Base-by-base conservation (phyloP, 2,888 invertebrate species). In the Aleiodes testaceus region DNA sequence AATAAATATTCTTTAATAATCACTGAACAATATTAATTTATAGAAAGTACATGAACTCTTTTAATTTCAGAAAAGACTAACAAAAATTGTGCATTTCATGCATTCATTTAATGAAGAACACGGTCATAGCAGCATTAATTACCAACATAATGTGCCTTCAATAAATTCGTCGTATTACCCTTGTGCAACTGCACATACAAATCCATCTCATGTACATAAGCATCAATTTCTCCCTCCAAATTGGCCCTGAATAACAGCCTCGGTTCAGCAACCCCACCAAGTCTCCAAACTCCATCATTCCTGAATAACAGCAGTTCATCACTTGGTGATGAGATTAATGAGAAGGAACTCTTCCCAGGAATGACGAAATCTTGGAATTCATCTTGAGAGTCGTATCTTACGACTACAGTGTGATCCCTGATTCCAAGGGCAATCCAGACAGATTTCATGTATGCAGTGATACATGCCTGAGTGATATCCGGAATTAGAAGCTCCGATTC, bases 221-320 rank as follows among this genome's bases (percentile, higher is more conserved):
- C 73, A 6, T 80, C 74, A 14, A 81, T 71, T 12, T 70, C 66
- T 6, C 74, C 79, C 0, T 65, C 16, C 1, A 84, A 67, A 16
- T 47, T 20, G 6, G 77, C 71, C 4, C 59, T 64, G 7, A 78
- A 73, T 11, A 81, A 72, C 12, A 75, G 76, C 52, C 74, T 74
- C 0, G 82, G 85, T 11, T 76, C 79, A 0, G 76, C 78, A 3
- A 84, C 73, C 44, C 82, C 82, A 18, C 78, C 79, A 3, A 85
- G 72, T 72, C 77, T 79, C 84, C 84, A 85, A 36, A 85, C 71
- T 12, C 84, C 84, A 53, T 84, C 79, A 4, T 78, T 78, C 22
- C 80, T 72, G 3, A 81, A 55, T 14, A 85, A 67, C 7, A 85
- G 44, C 1, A 82, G 72, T 65, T 85, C 82, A 26, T 76, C 65